Evolutionary conservation across 2,113 vertebrate genomes (phyloP).

Genomic region (Acanthochromis polyacanthus): DNA sequence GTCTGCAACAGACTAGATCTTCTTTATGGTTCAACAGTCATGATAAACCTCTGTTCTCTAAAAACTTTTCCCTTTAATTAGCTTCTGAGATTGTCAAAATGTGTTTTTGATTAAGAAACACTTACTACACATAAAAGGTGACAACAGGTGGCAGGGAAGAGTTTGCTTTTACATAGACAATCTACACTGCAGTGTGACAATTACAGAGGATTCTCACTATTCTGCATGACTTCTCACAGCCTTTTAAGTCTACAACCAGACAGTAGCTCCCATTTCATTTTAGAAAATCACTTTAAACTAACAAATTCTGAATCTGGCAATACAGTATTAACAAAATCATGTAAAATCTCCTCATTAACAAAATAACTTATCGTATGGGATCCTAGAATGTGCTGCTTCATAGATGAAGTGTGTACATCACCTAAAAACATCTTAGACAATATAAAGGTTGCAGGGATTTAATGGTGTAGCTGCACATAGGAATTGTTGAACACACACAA

Average conservation of each 20-base stretch:
- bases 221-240: neutral
- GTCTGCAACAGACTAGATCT: conserved; percentile 35
- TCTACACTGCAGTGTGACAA: neutral
- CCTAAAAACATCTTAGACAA: neutral
- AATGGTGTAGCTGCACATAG: conserved; percentile 6
- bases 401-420: neutral
- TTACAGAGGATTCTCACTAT: neutral
- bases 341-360: neutral
- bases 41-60: conserved; percentile 34
- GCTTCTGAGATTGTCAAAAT: neutral
- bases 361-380: neutral
- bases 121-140: neutral
- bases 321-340: neutral
- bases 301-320: neutral
- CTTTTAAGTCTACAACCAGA: neutral
- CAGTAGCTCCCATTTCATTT: neutral
- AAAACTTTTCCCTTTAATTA: neutral
- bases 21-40: conserved; percentile 43
- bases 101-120: neutral
- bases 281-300: neutral
- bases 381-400: neutral
- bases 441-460: neutral
- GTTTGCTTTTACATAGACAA: neutral
- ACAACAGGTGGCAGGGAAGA: neutral
- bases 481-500: conserved; percentile 46